Evolutionary conservation across 2,797 vertebrate species (phyloP), one percentile per base, ranked within the genome.

Genomic region (Fistularia commersonii): DNA sequence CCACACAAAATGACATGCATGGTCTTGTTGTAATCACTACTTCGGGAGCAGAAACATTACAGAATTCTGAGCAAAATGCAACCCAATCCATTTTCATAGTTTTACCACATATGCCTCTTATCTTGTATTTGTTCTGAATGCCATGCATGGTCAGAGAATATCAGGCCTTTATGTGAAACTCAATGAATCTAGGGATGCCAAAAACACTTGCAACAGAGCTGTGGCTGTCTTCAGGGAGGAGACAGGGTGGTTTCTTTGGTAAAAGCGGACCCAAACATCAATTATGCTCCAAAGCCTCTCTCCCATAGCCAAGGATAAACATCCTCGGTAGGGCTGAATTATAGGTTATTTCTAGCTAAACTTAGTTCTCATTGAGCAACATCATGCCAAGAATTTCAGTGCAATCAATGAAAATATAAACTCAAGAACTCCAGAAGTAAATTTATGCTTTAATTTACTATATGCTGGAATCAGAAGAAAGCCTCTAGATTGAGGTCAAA

Each of bases 291-390:
- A 77, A 81, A 82, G 72, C 63, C 55, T 76, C 69, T 76, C 72
- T 81, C 74, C 64, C 54, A 73, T 77, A 80, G 72, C 76, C 78
- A 69, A 72, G 77, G 81, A 83, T 87, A 88, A 88, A 83, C 81
- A 80, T 64, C 61, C 70, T 86, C 79, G 72, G 83, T 70, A 82
- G 76, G 79, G 76, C 85, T 83, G 84, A 88, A 88, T 90, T 88
- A 88, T 76, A 68, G 79, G 81, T 78, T 87, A 87, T 88, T 89
- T 87, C 76, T 66, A 80, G 81, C 80, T 69, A 45, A 61, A 77
- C 72, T 80, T 68, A 6, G 54, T 58, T 59, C 69, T 70, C 60
- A 62, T 66, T 61, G 67, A 33, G 43, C 65, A 55, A 59, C 72
- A 61, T 61, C 57, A 72, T 44, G 12, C 63, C 36, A 59, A 74